Evolutionary conservation across 2,797 vertebrate species (phyloP), one percentile per base, ranked within the genome.

Genomic region (Muscicapa striata): DNA sequence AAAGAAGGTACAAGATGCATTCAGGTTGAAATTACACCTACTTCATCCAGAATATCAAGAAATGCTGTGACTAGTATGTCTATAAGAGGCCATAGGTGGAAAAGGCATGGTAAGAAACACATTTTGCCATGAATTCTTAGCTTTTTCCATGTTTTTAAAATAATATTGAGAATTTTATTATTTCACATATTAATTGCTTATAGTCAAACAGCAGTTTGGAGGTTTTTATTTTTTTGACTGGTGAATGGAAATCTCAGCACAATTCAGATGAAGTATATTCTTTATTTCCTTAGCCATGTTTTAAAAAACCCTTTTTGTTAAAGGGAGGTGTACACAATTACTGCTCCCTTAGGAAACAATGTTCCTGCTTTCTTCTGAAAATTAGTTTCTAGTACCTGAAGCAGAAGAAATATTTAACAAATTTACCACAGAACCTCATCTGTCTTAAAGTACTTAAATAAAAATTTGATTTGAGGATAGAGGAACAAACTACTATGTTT

Each of bases 31-130:
- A 99, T 99, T 97, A 99, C 99, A 21, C 99, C 99, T 95, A 99
- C 99, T 57, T 98, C 99, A 88, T 99, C 99, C 75, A 98, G 99
- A 97, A 99, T 99, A 98, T 99, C 99, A 93, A 98, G 99, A 94
- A 99, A 99, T 90, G 99, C 99, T 79, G 99, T 99, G 93, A 99
- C 99, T 68, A 99, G 99, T 93, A 98, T 99, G 95, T 99, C 99
- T 72, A 99, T 99, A 96, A 98, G 99, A 89, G 99, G 99, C 19
- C 99, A 99, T 90, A 98, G 99, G 90, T 99, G 99, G 99, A 99
- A 99, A 98, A 98, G 99, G 97, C 98, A 99, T 86, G 99, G 99
- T 99, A 98, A 99, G 99, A 92, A 95, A 75, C 38, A 69, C 13
- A 67, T 45, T 90, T 77, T 66, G 21, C 51, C 63, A 26, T 40